Base-by-base conservation (phyloP, 92 coral and sea anemone genomes). In the Siderastrea siderea region DNA sequence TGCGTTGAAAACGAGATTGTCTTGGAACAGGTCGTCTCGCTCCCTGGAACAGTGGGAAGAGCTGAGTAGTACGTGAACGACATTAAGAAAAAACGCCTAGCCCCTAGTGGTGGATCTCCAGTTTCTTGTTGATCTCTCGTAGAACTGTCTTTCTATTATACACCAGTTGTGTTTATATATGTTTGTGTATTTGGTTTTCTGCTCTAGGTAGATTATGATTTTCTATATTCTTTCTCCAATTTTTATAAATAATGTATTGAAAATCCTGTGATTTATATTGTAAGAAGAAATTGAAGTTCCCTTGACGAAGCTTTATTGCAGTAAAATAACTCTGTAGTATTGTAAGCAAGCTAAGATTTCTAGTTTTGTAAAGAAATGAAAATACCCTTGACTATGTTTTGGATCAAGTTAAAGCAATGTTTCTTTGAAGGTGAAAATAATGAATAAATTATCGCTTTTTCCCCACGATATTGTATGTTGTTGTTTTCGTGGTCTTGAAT, bases 361-460 rank as follows among this genome's bases (percentile, higher is more conserved):
- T 26, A 16, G 12, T 68, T 47, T n/a, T 53, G 44, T 52, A 67
- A 52, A 54, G 68, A 68, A 52, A 67, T 82, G 38, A 54, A 53
- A 45, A 52, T 10, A 53, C 67, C 16, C 17, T 46, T 51, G 67
- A 51, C 4, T 82, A 14, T 65, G 38, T 80, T 65, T 52, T 67
- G 68, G 49, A 6, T 80, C 75, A 80, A 67, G 75, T 54, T 43
- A 17, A 51, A 66, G 4, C 4, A n/a, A 65, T 49, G 62, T 63
- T 65, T 8, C 1, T 19, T 79, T 48, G 43, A 48, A 67, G 63
- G 62, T 38, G 45, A 26, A 53, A 67, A 52, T 80, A 58, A 55
- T 46, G 62, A 79, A 80, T 80, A 80, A 80, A 80, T 80, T 80
- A 80, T 79, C 19, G 19, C 12, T 64, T 67, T 80, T 52, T 68